Evolutionary conservation across 1,140 invertebrate species (phyloP).

Genomic region (Bombus confusus): DNA sequence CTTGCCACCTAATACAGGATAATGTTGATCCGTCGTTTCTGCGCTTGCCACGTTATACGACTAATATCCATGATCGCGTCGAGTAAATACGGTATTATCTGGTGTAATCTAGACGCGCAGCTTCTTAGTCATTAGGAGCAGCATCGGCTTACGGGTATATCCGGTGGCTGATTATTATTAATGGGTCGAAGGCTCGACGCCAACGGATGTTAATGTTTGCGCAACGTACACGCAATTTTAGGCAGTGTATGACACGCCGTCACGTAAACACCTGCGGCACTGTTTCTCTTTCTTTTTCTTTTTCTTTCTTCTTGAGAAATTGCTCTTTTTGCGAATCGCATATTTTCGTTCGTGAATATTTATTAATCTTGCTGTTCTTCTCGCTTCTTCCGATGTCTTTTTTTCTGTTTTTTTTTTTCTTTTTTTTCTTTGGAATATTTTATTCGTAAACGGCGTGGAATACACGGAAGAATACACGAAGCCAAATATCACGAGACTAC

Average conservation of each 20-base stretch:
- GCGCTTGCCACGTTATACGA: background rate
- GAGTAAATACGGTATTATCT: conserved; percentile 39
- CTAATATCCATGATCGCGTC: conserved; percentile 28
- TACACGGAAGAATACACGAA: too few relatives aligned
- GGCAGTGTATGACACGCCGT: too few relatives aligned
- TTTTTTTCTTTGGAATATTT: too few relatives aligned
- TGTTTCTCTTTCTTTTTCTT: too few relatives aligned
- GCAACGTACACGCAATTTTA: too few relatives aligned
- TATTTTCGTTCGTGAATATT: too few relatives aligned
- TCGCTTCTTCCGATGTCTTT: too few relatives aligned
- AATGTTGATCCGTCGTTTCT: conserved; percentile 35
- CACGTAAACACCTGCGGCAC: too few relatives aligned
- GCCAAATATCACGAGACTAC: too few relatives aligned
- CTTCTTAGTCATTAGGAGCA: conserved; percentile 45
- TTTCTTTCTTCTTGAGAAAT: background rate
- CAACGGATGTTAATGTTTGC: background rate
- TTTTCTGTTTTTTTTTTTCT: too few relatives aligned
- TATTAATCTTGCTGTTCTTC: too few relatives aligned
- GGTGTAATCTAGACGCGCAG: conserved; percentile 36
- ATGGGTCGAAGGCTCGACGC: background rate
- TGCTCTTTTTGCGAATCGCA: background rate
- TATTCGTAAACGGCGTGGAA: too few relatives aligned
- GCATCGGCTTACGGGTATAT: conserved; percentile 33
- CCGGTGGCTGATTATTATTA: conserved; percentile 46
- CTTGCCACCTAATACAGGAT: background rate